Evolutionary conservation across 2,888 invertebrate species (phyloP), one percentile per base, ranked within the genome.

Genomic region (Lasioglossum figueresi): DNA sequence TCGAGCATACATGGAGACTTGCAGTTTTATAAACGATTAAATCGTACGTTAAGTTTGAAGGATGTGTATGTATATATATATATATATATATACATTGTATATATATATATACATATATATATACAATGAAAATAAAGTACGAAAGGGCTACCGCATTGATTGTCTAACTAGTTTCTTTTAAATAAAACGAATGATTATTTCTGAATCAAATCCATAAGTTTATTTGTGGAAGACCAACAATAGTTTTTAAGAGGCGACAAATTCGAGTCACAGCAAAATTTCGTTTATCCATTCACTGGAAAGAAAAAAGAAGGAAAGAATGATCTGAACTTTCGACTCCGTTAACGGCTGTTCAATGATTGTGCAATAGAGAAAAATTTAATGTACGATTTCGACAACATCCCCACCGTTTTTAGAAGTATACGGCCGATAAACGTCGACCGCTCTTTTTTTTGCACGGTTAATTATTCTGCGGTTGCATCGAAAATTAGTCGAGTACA

Each of bases 21-120:
- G 63, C 83, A 83, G 71, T 79, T 76, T 84, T 79, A 76, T 84
- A 68, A 43, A 75, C 40, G 31, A 56, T 48, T 70, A 84, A 75
- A 63, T 84, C 78, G 37, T 79, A 75, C 45, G 79, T 84, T 84
- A 83, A 83, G 84, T 84, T 84, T 84, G 71, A 84, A 70, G 70
- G 63, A n/a, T n/a, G n/a, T n/a, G n/a, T n/a, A n/a, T n/a, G n/a
- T n/a, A n/a, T n/a, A n/a, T n/a, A n/a, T n/a, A n/a, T n/a, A n/a
- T n/a, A n/a, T n/a, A n/a, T n/a, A n/a, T n/a, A n/a, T n/a, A n/a
- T n/a, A n/a, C n/a, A n/a, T n/a, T n/a, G n/a, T n/a, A n/a, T n/a
- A n/a, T n/a, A n/a, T n/a, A n/a, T n/a, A n/a, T n/a, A n/a, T n/a
- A n/a, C n/a, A n/a, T n/a, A n/a, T n/a, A n/a, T n/a, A n/a, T n/a